Percentiles rank a stretch among this genome's conserved stretches.
Evolutionary conservation across 2,888 invertebrate species (phyloP).

Genomic region (Sicus ferrugineus): DNA sequence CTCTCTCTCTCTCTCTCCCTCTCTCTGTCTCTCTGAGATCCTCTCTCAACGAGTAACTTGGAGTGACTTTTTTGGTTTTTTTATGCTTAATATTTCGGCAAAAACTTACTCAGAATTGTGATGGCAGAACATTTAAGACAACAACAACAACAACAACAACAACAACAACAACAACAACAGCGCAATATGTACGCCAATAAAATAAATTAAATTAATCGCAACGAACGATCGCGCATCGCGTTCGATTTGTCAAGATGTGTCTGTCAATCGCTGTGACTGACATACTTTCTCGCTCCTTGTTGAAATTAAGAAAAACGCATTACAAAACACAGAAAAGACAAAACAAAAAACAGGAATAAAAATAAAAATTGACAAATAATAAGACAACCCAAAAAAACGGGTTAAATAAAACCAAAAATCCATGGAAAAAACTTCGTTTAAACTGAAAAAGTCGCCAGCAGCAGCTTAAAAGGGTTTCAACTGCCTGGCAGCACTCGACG

Average conservation of each 20-base stretch:
- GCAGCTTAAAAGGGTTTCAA: constrained; percentile 29
- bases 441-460: constrained; percentile 40
- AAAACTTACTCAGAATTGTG: constrained; percentile 15
- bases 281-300: constrained; percentile 61
- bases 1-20: too few species aligned
- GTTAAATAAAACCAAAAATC: too few species aligned
- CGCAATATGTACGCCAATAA: constrained; percentile 13
- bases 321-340: background rate
- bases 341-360: constrained; percentile 22
- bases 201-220: constrained; percentile 20
- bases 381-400: too few species aligned
- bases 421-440: too few species aligned
- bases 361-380: constrained; percentile 16
- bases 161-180: constrained; percentile 1
- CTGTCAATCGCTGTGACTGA: constrained; percentile 53
- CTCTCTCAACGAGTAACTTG: too few species aligned
- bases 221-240: constrained; percentile 49
- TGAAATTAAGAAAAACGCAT: constrained; percentile 40
- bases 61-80: too few species aligned
- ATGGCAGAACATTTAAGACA: background rate
- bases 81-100: background rate
- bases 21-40: too few species aligned
- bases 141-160: background rate
- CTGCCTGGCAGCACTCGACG: constrained; percentile 23
- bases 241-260: constrained; percentile 57